Percentiles rank a stretch among this genome's conserved stretches.
These are phyloP conservation scores for Bacillus rossius DNA, from an alignment of 1,140 invertebrate species.

Conservation along the genomic window DNA sequence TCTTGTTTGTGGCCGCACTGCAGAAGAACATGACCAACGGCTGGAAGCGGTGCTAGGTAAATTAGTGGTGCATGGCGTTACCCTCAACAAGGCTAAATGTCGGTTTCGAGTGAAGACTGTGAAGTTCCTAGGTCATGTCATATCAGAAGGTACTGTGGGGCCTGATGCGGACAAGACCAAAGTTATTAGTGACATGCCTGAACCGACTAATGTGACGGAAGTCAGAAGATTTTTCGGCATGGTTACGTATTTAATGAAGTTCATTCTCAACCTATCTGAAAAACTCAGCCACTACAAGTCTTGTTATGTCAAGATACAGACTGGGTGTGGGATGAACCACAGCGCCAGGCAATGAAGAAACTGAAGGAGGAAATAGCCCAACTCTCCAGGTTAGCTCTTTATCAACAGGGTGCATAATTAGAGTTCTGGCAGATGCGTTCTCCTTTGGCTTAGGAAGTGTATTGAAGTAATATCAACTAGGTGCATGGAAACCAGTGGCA, in stretches of 20 bases:
- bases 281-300: constrained; percentile 18
- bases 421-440: constrained; percentile 3
- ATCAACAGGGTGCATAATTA: constrained; percentile 9
- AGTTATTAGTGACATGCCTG: constrained; percentile 28
- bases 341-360: constrained; percentile 13
- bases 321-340: constrained; percentile 23
- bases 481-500: constrained; percentile 30
- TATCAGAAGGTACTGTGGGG: constrained; percentile 17
- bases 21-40: constrained; percentile 29
- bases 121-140: constrained; percentile 27
- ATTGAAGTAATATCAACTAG: constrained; percentile 31
- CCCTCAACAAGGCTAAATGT: constrained; percentile 27
- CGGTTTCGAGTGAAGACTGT: constrained; percentile 21
- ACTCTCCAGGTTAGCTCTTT: constrained; percentile 15
- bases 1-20: constrained; percentile 19
- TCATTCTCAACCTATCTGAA: constrained; percentile 24
- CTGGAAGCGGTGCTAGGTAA: constrained; percentile 29
- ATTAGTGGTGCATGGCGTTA: constrained; percentile 17
- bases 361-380: constrained; percentile 15
- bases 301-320: constrained; percentile 24
- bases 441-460: constrained; percentile 26
- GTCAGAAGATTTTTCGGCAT: constrained; percentile 26
- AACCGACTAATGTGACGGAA: constrained; percentile 28
- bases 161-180: constrained; percentile 26
- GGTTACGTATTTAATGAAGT: constrained; percentile 21